phyloP scores from a whole-genome alignment of 2,888 invertebrate genomes.

The Heliconius charithonia region DNA sequence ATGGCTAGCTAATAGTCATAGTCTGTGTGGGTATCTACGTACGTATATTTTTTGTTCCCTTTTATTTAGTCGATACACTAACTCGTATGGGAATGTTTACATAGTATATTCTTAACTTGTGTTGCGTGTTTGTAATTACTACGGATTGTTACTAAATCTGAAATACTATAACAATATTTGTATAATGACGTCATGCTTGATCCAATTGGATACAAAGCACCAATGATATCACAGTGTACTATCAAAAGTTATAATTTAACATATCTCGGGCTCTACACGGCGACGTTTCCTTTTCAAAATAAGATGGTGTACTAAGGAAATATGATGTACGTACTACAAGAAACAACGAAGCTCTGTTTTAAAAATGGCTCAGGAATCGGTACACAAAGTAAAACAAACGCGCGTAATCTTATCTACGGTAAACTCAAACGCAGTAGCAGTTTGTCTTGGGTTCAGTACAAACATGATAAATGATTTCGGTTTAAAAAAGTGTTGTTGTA shows the following conservation, averaged over 20 bases:
- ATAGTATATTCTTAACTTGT: constrained; percentile 59
- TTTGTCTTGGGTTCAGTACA: constrained; percentile 81
- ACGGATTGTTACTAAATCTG: constrained; percentile 2
- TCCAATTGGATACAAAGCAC: not conserved
- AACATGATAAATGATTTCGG: constrained; percentile 83
- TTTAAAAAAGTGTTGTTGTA: constrained; percentile 78
- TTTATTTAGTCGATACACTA: constrained; percentile 67
- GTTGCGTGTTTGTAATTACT: not conserved
- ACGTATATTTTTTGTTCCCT: constrained; percentile 65
- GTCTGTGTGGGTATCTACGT: constrained; percentile 58
- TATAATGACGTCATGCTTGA: constrained; percentile 4
- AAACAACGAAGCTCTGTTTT: constrained; percentile 79
- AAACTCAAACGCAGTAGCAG: constrained; percentile 83
- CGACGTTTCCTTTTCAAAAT: constrained; percentile 42
- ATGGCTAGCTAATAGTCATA: constrained; percentile 78
- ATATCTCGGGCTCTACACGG: constrained; percentile 13
- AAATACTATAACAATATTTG: constrained; percentile 24
- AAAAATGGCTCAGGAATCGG: constrained; percentile 76
- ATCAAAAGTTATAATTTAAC: constrained; percentile 4
- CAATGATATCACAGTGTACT: not conserved
- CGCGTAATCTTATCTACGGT: constrained; percentile 78
- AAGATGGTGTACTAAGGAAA: constrained; percentile 56
- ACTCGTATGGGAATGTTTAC: constrained; percentile 79
- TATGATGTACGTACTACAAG: constrained; percentile 63
- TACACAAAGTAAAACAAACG: constrained; percentile 81